Base-by-base conservation (phyloP, 1,140 invertebrate species). In the Drosophila lini region DNA sequence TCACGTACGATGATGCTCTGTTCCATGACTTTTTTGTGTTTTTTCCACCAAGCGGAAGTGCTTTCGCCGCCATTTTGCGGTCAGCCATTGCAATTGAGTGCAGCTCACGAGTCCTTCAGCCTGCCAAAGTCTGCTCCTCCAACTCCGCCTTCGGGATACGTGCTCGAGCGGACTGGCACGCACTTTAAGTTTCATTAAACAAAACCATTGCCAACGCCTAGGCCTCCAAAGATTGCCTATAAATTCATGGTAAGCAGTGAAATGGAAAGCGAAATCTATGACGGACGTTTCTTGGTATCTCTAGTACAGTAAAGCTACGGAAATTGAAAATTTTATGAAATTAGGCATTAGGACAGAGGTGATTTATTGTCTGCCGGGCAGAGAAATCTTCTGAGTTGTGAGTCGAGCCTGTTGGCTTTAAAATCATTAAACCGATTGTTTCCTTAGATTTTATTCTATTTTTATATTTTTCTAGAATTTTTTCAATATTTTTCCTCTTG, bases 31-130 rank as follows among this genome's bases (percentile, higher is more conserved):
- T 48, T 47, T 28, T 48, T 48, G 45, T 48, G 83, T 86, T 79
- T 67, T 80, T 68, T 68, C 52, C 69, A 50, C 68, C 60, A 65
- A 74, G 65, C 84, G 84, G 84, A 89, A 89, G 80, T 89, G 84
- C 84, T 84, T 89, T 89, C 78, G 84, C 78, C 84, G 84, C 84
- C 84, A 89, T 84, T 89, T 89, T 89, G 84, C 45, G 84, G 80
- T 48, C 65, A 59, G 69, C 69, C 71, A 82, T 80, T 81, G 84
- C 83, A 88, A 80, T 83, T 76, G 80, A 73, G 71, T 88, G 82
- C 83, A 86, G 76, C 32, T 61, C 60, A 22, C 10, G 47, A 57
- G 58, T 64, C 45, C 58, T 59, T 65, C 47, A 59, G 74, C 62
- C 52, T n/a, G 19, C 34, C 34, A 25, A 22, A 13, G 52, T 19